Evolutionary conservation across 2,113 vertebrate species (phyloP).

Genomic region (Zosterops borbonicus): DNA sequence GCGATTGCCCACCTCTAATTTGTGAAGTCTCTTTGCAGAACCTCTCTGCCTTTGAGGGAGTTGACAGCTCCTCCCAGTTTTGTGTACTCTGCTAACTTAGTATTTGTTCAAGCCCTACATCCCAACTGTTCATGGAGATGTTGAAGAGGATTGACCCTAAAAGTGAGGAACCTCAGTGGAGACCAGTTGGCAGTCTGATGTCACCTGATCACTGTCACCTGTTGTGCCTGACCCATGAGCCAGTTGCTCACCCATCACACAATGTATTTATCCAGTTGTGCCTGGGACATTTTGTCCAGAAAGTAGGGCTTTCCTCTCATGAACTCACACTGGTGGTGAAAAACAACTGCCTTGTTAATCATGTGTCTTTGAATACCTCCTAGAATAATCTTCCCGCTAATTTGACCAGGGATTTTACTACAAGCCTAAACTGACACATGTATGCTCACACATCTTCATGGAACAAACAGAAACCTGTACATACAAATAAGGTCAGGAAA

Average conservation of each 20-base stretch:
- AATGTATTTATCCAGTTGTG: not conserved
- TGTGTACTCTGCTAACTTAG: accelerated
- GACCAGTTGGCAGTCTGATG: not conserved
- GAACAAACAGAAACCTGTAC: not conserved
- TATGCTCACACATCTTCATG: not conserved
- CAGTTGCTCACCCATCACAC: not conserved
- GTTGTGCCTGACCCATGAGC: not conserved
- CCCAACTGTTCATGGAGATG: not conserved
- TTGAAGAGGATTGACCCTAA: not conserved
- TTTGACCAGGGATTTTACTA: not conserved
- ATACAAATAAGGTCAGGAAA: not conserved
- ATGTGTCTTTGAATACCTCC: not conserved
- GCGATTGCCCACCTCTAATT: not conserved
- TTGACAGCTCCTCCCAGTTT: not conserved
- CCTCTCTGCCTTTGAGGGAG: not conserved
- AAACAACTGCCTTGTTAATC: not conserved
- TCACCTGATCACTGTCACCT: not conserved
- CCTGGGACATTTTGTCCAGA: not conserved
- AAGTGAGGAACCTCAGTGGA: not conserved
- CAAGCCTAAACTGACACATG: not conserved
- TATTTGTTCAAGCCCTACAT: not conserved
- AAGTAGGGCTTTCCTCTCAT: not conserved
- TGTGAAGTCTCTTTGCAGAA: not conserved
- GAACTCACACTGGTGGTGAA: not conserved
- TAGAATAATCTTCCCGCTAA: not conserved